Evolutionary conservation across 2,797 vertebrate genomes (phyloP).

Genomic region (Chromis chromis): DNA sequence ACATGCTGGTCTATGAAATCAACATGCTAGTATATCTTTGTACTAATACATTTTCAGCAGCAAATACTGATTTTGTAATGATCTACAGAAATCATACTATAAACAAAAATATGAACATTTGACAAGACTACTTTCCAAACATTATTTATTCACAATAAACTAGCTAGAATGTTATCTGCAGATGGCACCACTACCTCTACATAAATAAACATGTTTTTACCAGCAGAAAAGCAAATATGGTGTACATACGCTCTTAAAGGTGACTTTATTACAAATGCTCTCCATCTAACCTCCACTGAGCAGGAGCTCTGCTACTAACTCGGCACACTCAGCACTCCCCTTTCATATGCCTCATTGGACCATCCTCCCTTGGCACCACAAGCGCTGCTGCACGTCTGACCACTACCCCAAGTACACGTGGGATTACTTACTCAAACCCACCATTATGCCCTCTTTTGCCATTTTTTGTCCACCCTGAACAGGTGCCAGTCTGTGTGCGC

Average conservation of each 20-base stretch:
- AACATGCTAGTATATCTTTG: no score
- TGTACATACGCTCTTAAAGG: constrained; percentile 3
- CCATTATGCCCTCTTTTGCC: constrained; percentile 4
- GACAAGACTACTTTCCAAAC: no score
- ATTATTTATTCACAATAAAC: background rate
- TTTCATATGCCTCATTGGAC: constrained; percentile 49
- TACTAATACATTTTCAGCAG: no score
- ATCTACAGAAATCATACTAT: no score
- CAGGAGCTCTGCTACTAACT: constrained; percentile 31
- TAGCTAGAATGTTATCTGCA: background rate
- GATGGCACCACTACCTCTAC: background rate
- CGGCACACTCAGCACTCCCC: constrained; percentile 37
- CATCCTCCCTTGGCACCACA: constrained; percentile 24
- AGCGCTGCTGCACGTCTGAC: constrained; percentile 4
- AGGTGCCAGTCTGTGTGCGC: background rate
- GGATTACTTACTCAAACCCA: constrained; percentile 32
- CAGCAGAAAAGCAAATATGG: background rate
- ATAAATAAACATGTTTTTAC: background rate
- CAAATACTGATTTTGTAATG: no score
- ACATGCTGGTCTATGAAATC: no score
- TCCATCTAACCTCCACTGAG: constrained; percentile 23
- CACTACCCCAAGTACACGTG: constrained; percentile 36
- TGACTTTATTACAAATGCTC: constrained; percentile 39
- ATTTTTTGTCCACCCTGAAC: constrained; percentile 4
- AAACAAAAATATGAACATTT: no score